Percentiles rank a stretch among this genome's conserved stretches.
phyloP scores from a whole-genome alignment of 2,113 vertebrate species.

The Tragelaphus buxtoni region DNA sequence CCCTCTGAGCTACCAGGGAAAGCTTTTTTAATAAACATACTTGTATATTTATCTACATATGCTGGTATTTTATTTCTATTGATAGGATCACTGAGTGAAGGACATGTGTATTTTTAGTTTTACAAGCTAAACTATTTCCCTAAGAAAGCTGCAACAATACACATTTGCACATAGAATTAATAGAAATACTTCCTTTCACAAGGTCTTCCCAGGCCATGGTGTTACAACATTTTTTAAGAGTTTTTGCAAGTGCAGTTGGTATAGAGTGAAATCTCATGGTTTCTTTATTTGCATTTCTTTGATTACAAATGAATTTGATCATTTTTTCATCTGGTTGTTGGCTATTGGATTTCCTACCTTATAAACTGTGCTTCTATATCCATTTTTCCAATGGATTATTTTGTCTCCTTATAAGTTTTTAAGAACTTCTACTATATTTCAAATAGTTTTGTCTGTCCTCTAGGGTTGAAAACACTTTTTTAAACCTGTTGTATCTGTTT shows the following conservation, averaged over 20 bases:
- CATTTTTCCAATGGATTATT: neutral
- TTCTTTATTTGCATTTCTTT: slow-evolving; percentile 5
- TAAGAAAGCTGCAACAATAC: neutral
- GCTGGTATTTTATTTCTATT: neutral
- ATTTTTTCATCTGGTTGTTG: neutral
- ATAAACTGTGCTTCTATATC: neutral
- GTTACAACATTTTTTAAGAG: neutral
- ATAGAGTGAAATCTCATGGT: neutral
- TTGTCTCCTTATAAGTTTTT: neutral
- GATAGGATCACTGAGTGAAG: neutral
- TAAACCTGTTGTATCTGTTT: neutral
- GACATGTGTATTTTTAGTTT: neutral
- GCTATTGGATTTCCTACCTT: neutral
- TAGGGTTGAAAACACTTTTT: neutral
- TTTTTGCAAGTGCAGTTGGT: neutral
- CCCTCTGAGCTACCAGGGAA: neutral
- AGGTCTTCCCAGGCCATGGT: neutral
- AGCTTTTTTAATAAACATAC: neutral
- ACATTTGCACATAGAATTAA: neutral
- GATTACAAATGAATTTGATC: neutral
- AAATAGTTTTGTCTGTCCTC: neutral
- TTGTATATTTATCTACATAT: neutral
- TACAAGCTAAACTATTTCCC: neutral
- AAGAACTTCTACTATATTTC: neutral
- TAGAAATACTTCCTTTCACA: neutral